These are phyloP conservation scores for Perdita meconis DNA, from an alignment of 2,888 invertebrate genomes.

Conservation along the genomic window DNA sequence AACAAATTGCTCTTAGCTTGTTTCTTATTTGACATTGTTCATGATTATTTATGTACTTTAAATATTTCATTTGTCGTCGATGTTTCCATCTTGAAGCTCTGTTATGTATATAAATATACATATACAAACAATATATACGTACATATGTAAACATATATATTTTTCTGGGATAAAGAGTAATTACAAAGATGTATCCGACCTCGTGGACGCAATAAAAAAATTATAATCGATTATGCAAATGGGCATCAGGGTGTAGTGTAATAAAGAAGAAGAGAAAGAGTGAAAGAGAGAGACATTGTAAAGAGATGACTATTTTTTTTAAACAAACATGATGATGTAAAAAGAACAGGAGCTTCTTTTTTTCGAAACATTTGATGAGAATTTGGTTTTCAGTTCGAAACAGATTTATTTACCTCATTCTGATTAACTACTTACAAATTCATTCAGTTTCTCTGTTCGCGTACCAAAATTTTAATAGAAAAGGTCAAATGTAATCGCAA, in stretches of 20 bases:
- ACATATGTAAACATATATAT: constrained; percentile 46
- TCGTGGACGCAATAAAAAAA: constrained; percentile 54
- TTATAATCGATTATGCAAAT: constrained; percentile 52
- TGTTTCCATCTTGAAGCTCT: constrained; percentile 44
- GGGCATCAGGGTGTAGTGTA: constrained; percentile 59
- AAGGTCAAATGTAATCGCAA: too few relatives aligned
- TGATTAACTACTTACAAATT: neutral
- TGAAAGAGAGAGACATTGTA: constrained; percentile 33
- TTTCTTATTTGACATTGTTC: neutral
- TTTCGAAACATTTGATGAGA: constrained; percentile 22
- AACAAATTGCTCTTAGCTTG: too few relatives aligned
- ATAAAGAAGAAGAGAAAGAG: constrained; percentile 19
- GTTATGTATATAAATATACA: constrained; percentile 59
- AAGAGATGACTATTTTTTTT: constrained; percentile 57
- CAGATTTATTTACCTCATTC: neutral
- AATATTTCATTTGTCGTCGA: constrained; percentile 14
- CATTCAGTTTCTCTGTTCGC: neutral
- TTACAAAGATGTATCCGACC: constrained; percentile 48
- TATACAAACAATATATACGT: constrained; percentile 45
- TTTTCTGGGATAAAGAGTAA: constrained; percentile 52
- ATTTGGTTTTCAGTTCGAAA: neutral
- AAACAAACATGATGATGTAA: constrained; percentile 21
- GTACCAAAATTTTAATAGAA: neutral
- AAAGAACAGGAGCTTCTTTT: constrained; percentile 32
- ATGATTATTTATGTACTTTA: neutral